phyloP scores from a whole-genome alignment of 2,888 invertebrate species.

The Watsonalla cultraria region DNA sequence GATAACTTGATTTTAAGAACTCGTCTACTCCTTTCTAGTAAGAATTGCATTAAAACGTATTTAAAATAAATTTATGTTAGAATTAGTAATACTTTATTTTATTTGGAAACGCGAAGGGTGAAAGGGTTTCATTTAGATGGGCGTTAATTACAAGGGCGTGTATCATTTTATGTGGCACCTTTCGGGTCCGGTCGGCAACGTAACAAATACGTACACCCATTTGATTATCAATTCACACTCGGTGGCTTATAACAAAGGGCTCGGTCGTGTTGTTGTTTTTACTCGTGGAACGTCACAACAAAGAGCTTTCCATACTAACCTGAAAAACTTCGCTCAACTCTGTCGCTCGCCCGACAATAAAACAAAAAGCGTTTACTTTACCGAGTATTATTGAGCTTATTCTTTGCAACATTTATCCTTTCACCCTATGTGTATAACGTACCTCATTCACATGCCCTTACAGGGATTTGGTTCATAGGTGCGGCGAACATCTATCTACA shows the following conservation, averaged over 20 bases:
- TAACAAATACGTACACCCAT: conserved; percentile 50
- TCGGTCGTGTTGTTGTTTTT: conserved; percentile 49
- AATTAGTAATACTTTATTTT: neutral
- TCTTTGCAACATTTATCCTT: neutral
- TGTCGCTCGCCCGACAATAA: conserved; percentile 17
- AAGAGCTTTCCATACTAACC: conserved; percentile 43
- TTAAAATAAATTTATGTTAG: no score
- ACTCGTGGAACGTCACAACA: conserved; percentile 41
- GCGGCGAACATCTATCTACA: no score
- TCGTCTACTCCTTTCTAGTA: no score
- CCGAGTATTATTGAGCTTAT: conserved; percentile 7
- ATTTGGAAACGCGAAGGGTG: neutral
- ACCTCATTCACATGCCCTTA: no score
- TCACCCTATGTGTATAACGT: neutral
- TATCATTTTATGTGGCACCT: conserved; percentile 12
- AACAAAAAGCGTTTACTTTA: conserved; percentile 18
- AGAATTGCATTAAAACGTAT: no score
- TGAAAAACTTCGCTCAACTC: conserved; percentile 36
- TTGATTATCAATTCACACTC: conserved; percentile 60
- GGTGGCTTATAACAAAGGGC: conserved; percentile 60
- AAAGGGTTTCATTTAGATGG: conserved; percentile 3
- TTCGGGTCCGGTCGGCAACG: conserved; percentile 29
- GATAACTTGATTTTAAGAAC: no score
- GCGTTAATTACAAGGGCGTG: neutral
- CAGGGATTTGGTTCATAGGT: no score